Percentiles rank a stretch among this genome's conserved stretches.
Conservation (phyloP, 2,888 invertebrate genomes). For the Caenorhabditis panamensis region DNA sequence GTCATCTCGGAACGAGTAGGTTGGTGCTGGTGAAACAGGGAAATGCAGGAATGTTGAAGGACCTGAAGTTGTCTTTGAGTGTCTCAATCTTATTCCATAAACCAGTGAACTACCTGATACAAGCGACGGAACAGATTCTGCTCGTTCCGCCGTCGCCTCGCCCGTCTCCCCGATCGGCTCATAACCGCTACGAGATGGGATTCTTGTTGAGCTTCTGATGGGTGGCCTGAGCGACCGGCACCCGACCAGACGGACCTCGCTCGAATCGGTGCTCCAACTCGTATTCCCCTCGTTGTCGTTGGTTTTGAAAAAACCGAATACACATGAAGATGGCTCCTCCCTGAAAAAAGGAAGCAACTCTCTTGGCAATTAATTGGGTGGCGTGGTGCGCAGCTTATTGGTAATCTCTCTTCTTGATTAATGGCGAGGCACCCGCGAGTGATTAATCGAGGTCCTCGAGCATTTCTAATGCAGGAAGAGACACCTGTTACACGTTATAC, state of each 20-base stretch:
- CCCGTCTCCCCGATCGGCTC: slow-evolving; percentile 42
- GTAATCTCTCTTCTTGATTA: slow-evolving; percentile 59
- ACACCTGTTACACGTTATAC: slow-evolving; percentile 52
- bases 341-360: slow-evolving; percentile 53
- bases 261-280: slow-evolving; percentile 69
- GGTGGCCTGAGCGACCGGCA: slow-evolving; percentile 58
- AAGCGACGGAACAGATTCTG: slow-evolving; percentile 36
- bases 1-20: slow-evolving; percentile 39
- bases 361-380: slow-evolving; percentile 53
- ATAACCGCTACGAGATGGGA: slow-evolving; percentile 46
- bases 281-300: slow-evolving; percentile 68
- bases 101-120: slow-evolving; percentile 41
- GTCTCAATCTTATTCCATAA: background rate
- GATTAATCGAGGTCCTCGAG: slow-evolving; percentile 30
- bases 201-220: slow-evolving; percentile 55
- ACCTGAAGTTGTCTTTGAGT: slow-evolving; percentile 21
- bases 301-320: slow-evolving; percentile 68
- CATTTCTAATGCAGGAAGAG: background rate
- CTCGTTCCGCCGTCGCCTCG: slow-evolving; percentile 8
- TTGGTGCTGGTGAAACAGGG: slow-evolving; percentile 47
- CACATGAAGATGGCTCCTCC: slow-evolving; percentile 66
- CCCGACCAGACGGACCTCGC: slow-evolving; percentile 60
- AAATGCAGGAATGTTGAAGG: slow-evolving; percentile 59
- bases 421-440: slow-evolving; percentile 28
- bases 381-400: slow-evolving; percentile 46